Percentiles rank a stretch among this genome's conserved stretches.
Conservation (phyloP, 2,888 invertebrate species). For the Xylota segnis region DNA sequence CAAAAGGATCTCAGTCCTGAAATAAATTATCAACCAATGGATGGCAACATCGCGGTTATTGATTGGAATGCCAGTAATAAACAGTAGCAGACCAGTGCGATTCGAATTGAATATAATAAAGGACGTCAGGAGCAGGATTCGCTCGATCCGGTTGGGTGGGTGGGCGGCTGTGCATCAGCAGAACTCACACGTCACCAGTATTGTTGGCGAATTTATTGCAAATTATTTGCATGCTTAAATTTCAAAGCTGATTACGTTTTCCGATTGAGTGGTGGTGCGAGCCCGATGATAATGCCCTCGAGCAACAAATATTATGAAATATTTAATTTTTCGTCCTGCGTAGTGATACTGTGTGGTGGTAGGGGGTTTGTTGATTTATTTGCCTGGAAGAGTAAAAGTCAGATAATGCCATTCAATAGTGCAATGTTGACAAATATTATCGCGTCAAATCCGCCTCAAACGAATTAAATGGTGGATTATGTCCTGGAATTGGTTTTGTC, state of each 20-base stretch:
- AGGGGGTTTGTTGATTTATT: slow-evolving; percentile 41
- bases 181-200: slow-evolving; percentile 58
- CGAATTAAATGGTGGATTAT: slow-evolving; percentile 43
- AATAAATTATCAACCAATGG: slow-evolving; percentile 69
- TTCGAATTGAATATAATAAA: slow-evolving; percentile 18
- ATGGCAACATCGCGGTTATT: slow-evolving; percentile 75
- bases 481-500: slow-evolving; percentile 12
- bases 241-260: slow-evolving; percentile 69
- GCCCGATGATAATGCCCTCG: slow-evolving; percentile 23
- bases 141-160: background rate
- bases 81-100: slow-evolving; percentile 46
- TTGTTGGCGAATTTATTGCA: slow-evolving; percentile 59
- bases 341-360: background rate
- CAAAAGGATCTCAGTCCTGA: slow-evolving; percentile 17
- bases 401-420: slow-evolving; percentile 45
- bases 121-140: slow-evolving; percentile 28
- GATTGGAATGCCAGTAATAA: slow-evolving; percentile 74
- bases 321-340: slow-evolving; percentile 48
- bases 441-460: slow-evolving; percentile 36
- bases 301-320: slow-evolving; percentile 39
- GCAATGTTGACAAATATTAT: slow-evolving; percentile 52
- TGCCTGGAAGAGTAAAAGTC: slow-evolving; percentile 57
- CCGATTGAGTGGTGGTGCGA: slow-evolving; percentile 40
- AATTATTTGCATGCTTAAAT: slow-evolving; percentile 67
- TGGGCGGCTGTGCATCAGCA: background rate